Conservation (phyloP, 2,797 vertebrate genomes). For the Pseudochromis fuscus region DNA sequence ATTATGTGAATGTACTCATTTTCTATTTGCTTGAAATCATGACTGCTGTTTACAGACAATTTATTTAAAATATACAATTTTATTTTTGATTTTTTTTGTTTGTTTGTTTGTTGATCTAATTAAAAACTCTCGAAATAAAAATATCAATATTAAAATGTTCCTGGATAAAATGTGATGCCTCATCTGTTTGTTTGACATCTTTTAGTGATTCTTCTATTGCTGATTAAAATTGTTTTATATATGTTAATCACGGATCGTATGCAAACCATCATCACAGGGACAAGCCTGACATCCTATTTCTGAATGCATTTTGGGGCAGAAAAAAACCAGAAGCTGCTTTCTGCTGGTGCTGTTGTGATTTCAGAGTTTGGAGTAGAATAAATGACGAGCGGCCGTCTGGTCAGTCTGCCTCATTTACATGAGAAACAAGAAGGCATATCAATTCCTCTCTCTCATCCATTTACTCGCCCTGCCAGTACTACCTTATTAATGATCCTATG, state of each 20-base stretch:
- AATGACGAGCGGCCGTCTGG: conserved; percentile 73
- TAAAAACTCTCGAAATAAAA: conserved; percentile 41
- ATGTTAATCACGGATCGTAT: conserved; percentile 19
- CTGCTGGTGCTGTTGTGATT: conserved; percentile 58
- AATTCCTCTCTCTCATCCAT: conserved; percentile 68
- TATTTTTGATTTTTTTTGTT: conserved; percentile 22
- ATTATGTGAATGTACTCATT: background rate
- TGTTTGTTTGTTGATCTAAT: conserved; percentile 16
- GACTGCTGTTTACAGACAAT: background rate
- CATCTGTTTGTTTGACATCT: conserved; percentile 32
- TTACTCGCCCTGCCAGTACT: conserved; percentile 66
- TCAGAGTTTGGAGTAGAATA: conserved; percentile 56
- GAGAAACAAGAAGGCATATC: conserved; percentile 75
- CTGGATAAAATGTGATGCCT: conserved; percentile 28
- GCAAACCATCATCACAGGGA: conserved; percentile 24
- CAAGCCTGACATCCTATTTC: conserved; percentile 36
- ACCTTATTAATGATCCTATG: conserved; percentile 76
- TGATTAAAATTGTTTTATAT: conserved; percentile 26
- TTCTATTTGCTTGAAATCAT: conserved; percentile 9
- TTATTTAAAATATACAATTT: background rate
- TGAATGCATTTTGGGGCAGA: conserved; percentile 28
- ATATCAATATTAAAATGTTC: conserved; percentile 52
- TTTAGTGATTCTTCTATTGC: conserved; percentile 38
- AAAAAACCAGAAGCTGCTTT: conserved; percentile 19
- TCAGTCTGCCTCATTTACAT: conserved; percentile 81